phyloP scores from a whole-genome alignment of 23 tunicate genomes.

The Trididemnum clinides region DNA sequence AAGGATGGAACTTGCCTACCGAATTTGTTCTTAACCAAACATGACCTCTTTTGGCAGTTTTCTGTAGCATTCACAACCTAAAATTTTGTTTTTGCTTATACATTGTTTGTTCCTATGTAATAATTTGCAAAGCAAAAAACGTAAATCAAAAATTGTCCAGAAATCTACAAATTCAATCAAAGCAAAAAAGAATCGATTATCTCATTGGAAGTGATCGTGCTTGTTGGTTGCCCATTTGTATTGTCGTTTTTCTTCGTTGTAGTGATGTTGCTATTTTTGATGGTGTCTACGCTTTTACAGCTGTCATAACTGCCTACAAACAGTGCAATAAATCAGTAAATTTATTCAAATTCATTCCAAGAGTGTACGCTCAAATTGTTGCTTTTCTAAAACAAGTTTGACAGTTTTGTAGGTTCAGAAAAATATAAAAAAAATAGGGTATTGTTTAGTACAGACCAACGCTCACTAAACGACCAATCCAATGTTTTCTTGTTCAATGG shows the following conservation, averaged over 20 bases:
- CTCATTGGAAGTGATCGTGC: not conserved
- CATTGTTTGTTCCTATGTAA: constrained; percentile 39
- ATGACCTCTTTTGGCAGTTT: constrained; percentile 58
- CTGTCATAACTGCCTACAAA: constrained; percentile 45
- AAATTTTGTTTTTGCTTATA: constrained; percentile 46
- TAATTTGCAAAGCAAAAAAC: not conserved
- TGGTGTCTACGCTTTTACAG: constrained; percentile 46
- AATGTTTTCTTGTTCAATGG: no score
- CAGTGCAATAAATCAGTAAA: constrained; percentile 46
- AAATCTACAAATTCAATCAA: not conserved
- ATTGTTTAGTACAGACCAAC: no score
- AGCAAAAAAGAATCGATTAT: not conserved
- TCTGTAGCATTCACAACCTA: constrained; percentile 40
- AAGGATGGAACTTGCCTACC: constrained; percentile 73
- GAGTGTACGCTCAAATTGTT: no score
- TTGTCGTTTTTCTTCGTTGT: constrained; percentile 38
- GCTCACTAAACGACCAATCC: no score
- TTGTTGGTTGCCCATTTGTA: constrained; percentile 15
- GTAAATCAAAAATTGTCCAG: no score
- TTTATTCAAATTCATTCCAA: no score
- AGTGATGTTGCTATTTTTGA: constrained; percentile 24
- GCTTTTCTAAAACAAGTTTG: no score
- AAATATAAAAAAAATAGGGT: no score
- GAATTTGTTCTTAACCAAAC: constrained; percentile 36
- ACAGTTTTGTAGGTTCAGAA: no score